Conservation (phyloP, 2,888 invertebrate species). For the Dichetophora obliterata region DNA sequence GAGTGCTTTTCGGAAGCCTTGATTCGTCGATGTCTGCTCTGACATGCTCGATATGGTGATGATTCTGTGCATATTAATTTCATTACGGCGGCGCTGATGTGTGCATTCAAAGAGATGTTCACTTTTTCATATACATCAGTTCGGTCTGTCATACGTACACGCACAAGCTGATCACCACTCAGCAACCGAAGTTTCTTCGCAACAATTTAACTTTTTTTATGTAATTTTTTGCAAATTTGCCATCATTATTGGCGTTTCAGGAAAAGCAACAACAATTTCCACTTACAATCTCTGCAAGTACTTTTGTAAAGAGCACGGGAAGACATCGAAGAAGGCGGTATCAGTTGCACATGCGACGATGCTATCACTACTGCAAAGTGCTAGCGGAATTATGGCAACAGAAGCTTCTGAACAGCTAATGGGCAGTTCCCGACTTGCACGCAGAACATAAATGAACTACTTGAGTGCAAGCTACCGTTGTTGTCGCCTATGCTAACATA, state of each 20-base stretch:
- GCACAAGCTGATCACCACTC: not conserved
- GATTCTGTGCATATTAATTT: constrained; percentile 26
- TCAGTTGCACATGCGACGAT: not conserved
- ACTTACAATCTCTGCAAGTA: not conserved
- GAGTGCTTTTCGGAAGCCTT: constrained; percentile 25
- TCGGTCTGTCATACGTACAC: not conserved
- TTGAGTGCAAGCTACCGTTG: not conserved
- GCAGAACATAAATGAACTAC: not conserved
- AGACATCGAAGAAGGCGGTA: not conserved
- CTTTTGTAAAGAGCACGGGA: not conserved
- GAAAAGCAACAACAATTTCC: constrained; percentile 23
- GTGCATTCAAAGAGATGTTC: not conserved
- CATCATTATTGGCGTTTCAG: constrained; percentile 12
- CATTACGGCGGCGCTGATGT: not conserved
- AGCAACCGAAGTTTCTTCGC: not conserved
- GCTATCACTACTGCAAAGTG: constrained; percentile 29
- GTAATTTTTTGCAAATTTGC: not conserved
- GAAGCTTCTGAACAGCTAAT: constrained; percentile 41
- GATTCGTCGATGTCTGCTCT: not conserved
- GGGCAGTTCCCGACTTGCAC: not conserved
- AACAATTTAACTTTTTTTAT: constrained; percentile 20
- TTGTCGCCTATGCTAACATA: constrained; percentile 45
- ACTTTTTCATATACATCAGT: not conserved
- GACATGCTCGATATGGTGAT: constrained; percentile 14
- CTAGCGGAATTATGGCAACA: constrained; percentile 47